Base-by-base conservation (phyloP, 2,797 vertebrate genomes). In the Spheniscus humboldti region DNA sequence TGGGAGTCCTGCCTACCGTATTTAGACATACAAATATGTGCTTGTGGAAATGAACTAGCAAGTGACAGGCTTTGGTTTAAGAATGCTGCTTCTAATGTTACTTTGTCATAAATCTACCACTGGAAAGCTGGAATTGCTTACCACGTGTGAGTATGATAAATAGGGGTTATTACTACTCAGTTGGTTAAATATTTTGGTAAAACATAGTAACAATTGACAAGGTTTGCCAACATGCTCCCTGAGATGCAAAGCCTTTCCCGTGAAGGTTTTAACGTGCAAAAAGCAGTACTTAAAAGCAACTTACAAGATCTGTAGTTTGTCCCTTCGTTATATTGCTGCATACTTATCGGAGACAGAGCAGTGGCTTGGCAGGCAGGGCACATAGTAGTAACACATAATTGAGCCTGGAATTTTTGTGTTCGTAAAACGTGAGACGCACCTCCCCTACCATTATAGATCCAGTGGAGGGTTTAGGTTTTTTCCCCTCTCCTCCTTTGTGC, bases 161-260 rank as follows among this genome's bases (percentile, higher is more conserved):
- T 39, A 83, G 56, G 22, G 33, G 14, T 60, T 86, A 52, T 88
- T 88, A 55, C 75, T 96, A 68, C 47, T 77, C 60, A 47, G 27
- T 16, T 87, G 47, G 62, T 71, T 86, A 95, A 96, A 91, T 94
- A 60, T 94, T 94, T 97, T 91, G 39, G 43, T 83, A 86, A 72
- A 91, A 63, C 85, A 48, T 9, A 39, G 82, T 66, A 93, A 90
- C 43, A 81, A 31, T 3, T 4, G 41, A 18, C 27, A 59, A 52
- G 41, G 43, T 76, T 75, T 97, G 69, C 74, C 72, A 90, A 5
- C 8, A 10, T 7, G 9, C 66, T 88, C 86, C 85, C 59, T 84
- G 60, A 91, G 55, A 81, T 39, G 50, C 62, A 59, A 67, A 78
- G 60, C 28, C 28, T 60, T 76, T 92, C 48, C 66, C 6, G 1